Percentiles rank a stretch among this genome's conserved stretches.
phyloP scores from a whole-genome alignment of 2,113 vertebrate genomes.

The Vidua chalybeata region DNA sequence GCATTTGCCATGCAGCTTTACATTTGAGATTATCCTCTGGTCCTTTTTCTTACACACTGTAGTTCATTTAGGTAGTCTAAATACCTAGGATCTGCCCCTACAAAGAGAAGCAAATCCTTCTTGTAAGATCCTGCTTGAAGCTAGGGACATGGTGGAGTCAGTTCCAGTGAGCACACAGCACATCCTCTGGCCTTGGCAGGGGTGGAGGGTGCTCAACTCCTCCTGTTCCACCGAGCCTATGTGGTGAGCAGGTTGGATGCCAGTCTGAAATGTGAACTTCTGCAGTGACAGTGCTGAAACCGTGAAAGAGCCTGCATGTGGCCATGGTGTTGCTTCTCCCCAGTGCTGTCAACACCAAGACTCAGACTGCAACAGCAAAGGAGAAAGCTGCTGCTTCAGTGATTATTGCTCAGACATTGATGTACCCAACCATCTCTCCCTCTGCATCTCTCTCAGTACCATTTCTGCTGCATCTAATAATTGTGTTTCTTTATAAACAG shows the following conservation, averaged over 20 bases:
- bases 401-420: neutral
- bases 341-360: constrained; percentile 14
- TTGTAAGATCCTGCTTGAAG: neutral
- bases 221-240: neutral
- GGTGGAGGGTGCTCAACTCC: neutral
- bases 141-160: neutral
- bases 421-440: neutral
- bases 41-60: neutral
- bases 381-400: constrained; percentile 14
- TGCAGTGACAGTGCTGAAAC: neutral
- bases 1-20: neutral
- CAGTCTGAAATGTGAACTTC: neutral
- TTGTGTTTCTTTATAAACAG: constrained; percentile 56
- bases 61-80: neutral
- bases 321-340: neutral
- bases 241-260: neutral
- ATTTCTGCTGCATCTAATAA: constrained; percentile 17
- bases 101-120: neutral
- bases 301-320: neutral
- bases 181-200: neutral
- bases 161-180: rapidly evolving
- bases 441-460: neutral
- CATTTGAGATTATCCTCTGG: neutral
- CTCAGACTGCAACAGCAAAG: neutral
- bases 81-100: neutral